These are phyloP conservation scores for Pelodytes ibericus DNA, from an alignment of 2,797 vertebrate species.

Conservation along the genomic window DNA sequence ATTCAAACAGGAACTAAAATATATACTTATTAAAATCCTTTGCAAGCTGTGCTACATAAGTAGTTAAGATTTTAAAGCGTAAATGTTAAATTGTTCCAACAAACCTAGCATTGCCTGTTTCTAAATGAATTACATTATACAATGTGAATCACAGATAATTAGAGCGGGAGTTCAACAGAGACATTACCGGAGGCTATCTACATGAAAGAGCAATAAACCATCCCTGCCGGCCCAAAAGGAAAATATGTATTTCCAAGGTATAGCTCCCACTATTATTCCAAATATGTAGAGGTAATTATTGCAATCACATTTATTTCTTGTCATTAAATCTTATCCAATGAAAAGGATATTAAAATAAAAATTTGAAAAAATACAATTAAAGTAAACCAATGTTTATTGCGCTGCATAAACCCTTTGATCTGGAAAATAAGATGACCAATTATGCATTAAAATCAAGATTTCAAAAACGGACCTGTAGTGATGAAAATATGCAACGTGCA, in stretches of 20 bases:
- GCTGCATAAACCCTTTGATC: no score
- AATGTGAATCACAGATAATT: conserved; percentile 27
- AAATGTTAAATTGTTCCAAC: neutral
- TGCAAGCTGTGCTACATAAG: neutral
- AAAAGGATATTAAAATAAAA: no score
- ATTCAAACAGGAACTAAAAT: no score
- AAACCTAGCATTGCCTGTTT: neutral
- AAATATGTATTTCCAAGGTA: neutral
- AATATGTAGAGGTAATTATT: neutral
- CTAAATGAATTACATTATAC: conserved; percentile 1
- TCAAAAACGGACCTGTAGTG: no score
- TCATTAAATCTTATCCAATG: no score
- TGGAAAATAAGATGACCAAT: no score
- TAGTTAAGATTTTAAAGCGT: neutral
- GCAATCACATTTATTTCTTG: neutral
- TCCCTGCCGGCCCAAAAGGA: conserved; percentile 1
- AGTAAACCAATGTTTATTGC: no score
- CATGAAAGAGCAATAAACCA: neutral
- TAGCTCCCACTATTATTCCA: no score
- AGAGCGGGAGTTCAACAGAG: neutral
- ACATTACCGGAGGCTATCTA: neutral
- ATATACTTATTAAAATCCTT: neutral
- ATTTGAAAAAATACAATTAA: neutral
- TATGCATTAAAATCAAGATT: no score
- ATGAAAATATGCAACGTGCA: no score